A percentile compares a stretch with the other conserved stretches of the same genome.
Evolutionary conservation across 2,113 vertebrate species (phyloP).

Genomic region (Microcebus murinus): DNA sequence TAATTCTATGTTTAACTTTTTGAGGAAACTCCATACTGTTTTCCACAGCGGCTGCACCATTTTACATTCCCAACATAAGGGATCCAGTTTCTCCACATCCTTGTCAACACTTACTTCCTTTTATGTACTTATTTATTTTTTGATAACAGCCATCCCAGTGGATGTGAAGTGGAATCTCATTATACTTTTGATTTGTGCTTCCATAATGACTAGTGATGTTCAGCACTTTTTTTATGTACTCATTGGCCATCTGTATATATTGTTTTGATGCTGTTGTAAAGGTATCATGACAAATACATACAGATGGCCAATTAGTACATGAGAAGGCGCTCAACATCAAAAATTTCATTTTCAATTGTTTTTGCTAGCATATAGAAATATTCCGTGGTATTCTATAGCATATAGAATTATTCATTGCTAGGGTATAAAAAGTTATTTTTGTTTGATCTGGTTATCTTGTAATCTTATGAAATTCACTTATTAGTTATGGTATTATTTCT

Average conservation of each 20-base stretch:
- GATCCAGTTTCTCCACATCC: neutral
- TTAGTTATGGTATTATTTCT: neutral
- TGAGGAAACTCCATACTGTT: neutral
- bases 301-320: too few species aligned
- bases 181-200: neutral
- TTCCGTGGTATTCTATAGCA: neutral
- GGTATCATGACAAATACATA: too few species aligned
- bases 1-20: neutral
- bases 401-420: neutral
- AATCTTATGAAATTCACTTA: neutral
- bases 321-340: too few species aligned
- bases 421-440: neutral
- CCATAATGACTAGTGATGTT: neutral
- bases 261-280: neutral
- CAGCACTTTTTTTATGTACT: neutral
- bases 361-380: neutral
- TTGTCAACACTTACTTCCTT: neutral
- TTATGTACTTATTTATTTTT: neutral
- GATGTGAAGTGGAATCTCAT: neutral
- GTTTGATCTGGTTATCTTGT: neutral
- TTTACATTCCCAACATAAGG: neutral
- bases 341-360: neutral
- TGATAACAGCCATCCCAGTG: neutral
- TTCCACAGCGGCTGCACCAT: neutral
- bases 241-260: neutral